phyloP scores from a whole-genome alignment of 2,113 vertebrate species.

The Forbesichthys papilliferus region DNA sequence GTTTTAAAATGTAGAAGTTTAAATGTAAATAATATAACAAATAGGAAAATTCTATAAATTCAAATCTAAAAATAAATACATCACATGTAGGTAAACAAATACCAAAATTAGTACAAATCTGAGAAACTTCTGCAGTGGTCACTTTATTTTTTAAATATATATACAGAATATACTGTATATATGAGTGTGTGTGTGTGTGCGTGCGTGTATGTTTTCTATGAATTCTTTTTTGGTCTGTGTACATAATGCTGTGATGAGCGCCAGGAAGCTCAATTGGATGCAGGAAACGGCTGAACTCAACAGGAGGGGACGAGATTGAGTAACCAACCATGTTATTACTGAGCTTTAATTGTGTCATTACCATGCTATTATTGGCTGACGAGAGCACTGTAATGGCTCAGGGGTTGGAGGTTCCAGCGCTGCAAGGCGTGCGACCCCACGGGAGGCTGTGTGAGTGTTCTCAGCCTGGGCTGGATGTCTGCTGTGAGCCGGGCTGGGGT shows the following conservation, averaged over 20 bases:
- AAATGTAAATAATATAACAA: no score
- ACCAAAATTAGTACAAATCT: neutral
- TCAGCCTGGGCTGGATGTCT: neutral
- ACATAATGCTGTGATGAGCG: neutral
- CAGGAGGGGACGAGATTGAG: conserved; percentile 1
- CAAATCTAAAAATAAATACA: no score
- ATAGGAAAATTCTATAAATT: no score
- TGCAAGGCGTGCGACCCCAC: neutral
- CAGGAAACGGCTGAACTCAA: conserved; percentile 1
- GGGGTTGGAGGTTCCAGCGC: neutral
- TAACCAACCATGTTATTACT: neutral
- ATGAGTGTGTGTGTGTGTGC: neutral
- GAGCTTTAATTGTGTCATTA: conserved; percentile 9
- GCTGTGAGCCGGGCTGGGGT: neutral
- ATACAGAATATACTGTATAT: neutral
- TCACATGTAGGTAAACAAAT: no score
- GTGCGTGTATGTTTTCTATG: neutral
- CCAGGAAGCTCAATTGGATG: neutral
- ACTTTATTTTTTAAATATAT: no score
- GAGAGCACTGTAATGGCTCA: neutral
- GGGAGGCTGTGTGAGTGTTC: neutral
- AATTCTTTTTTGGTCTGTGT: neutral
- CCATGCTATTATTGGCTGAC: neutral
- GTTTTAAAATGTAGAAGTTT: no score
- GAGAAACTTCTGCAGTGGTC: no score